Conservation (phyloP, 2,888 invertebrate genomes). For the Ophion slaviceki region DNA sequence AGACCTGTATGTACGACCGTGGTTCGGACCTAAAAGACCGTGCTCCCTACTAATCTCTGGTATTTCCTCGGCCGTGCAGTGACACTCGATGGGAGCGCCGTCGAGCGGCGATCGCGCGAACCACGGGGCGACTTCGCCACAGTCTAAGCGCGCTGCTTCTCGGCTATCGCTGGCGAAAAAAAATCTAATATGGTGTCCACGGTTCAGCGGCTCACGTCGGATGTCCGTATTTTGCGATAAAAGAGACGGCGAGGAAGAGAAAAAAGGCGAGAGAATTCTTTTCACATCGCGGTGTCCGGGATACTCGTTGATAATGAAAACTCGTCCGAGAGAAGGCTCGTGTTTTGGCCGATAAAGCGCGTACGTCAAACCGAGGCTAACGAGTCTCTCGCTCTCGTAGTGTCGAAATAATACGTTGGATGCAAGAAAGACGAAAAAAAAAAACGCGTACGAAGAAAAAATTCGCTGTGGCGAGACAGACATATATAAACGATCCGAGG, state of each 20-base stretch:
- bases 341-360: conserved; percentile 66
- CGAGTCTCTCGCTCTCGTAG: conserved; percentile 10
- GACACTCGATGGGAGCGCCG: background rate
- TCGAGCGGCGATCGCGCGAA: background rate
- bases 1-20: no score
- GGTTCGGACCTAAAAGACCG: no score
- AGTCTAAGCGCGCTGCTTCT: background rate
- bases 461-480: conserved; percentile 46
- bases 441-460: conserved; percentile 10
- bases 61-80: background rate
- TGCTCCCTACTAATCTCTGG: no score
- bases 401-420: conserved; percentile 26
- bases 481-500: conserved; percentile 2
- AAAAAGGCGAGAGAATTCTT: conserved; percentile 21
- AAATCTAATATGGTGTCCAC: conserved; percentile 81
- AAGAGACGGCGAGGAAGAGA: conserved; percentile 47
- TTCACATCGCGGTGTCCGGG: conserved; percentile 48
- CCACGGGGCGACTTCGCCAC: background rate
- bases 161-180: conserved; percentile 36
- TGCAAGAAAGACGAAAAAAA: conserved; percentile 32
- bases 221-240: conserved; percentile 74
- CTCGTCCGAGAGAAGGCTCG: conserved; percentile 75
- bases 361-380: conserved; percentile 66
- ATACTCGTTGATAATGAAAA: conserved; percentile 78
- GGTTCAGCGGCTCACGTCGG: conserved; percentile 73